Percentiles rank a stretch among this genome's conserved stretches.
Evolutionary conservation across 2,888 invertebrate genomes (phyloP).

Genomic region (Apodemia mormo): DNA sequence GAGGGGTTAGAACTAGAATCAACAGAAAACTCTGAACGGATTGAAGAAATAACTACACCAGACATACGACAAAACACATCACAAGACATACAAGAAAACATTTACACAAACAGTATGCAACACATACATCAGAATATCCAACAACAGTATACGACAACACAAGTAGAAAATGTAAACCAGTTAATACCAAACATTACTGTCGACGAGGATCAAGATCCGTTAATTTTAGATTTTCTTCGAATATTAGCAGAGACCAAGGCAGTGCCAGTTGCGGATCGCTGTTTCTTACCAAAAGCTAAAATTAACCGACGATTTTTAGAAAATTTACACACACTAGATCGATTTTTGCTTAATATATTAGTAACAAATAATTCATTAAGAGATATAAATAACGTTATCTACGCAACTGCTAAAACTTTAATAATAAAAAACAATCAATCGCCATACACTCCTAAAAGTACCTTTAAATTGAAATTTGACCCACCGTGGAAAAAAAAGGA

Average conservation of each 20-base stretch:
- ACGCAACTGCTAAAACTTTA: not conserved
- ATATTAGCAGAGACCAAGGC: not conserved
- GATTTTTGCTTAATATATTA: not conserved
- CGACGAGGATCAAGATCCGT: not conserved
- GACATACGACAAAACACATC: no score
- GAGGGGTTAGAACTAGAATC: not conserved
- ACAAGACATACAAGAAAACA: no score
- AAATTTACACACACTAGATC: not conserved
- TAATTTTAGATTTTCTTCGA: not conserved
- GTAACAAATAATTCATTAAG: not conserved
- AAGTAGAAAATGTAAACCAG: no score
- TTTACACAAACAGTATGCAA: no score
- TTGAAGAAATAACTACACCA: no score
- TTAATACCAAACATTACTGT: not conserved
- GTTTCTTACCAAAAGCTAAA: not conserved
- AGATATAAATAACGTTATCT: not conserved
- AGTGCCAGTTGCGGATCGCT: not conserved
- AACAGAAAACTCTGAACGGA: no score
- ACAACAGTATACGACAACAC: no score
- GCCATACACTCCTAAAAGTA: not conserved
- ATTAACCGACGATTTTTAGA: not conserved
- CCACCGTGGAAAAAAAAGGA: not conserved
- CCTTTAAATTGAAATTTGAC: not conserved
- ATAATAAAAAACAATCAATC: not conserved
- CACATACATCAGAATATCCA: no score